Base-by-base conservation (phyloP, 2,113 vertebrate species). In the Epinephelus cyanopodus region DNA sequence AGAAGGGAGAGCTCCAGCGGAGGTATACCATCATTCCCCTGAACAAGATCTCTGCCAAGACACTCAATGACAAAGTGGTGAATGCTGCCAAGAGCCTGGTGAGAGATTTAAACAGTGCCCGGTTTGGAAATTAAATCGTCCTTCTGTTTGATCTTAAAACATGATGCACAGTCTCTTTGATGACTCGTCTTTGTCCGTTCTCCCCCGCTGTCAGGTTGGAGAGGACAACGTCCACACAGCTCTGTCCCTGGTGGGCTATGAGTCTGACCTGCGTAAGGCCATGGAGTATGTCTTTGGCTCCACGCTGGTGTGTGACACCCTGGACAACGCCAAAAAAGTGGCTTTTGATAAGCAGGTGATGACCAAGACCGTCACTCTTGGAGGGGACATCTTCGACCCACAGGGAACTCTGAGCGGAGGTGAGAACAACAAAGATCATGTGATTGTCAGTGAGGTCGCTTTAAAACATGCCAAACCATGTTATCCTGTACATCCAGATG, bases 211-310 rank as follows among this genome's bases (percentile, higher is more conserved):
- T 39, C 85, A 99, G 98, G 97, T 96, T 66, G 97, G 97, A 45
- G 62, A 3, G 33, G 71, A 81, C 75, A 97, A 97, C 7, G 95
- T 96, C n/a, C 79, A 97, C 92, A 89, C 97, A 17, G 97, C 98
- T 77, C 92, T 99, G 93, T 96, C 92, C 6, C 86, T 98, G 67
- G 95, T 99, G 81, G 95, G 76, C 1, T 99, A 98, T 10, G 95
- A 97, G 14, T 67, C 94, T 12, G 97, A 99, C 86, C 87, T 99
- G 73, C 95, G 95, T n/a, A 99, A 97, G 91, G 98, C 97, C 78
- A 98, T 99, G 97, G 96, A 99, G 91, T 99, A 97, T 77, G 96
- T 99, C 29, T 99, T 99, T 84, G 98, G 98, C 64, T 94, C 96
- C 79, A 96, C 97, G 1, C 75, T 99, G 84, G 92, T 99, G 73